These are phyloP conservation scores for Albula goreensis DNA, from an alignment of 2,113 vertebrate genomes.

Conservation along the genomic window DNA sequence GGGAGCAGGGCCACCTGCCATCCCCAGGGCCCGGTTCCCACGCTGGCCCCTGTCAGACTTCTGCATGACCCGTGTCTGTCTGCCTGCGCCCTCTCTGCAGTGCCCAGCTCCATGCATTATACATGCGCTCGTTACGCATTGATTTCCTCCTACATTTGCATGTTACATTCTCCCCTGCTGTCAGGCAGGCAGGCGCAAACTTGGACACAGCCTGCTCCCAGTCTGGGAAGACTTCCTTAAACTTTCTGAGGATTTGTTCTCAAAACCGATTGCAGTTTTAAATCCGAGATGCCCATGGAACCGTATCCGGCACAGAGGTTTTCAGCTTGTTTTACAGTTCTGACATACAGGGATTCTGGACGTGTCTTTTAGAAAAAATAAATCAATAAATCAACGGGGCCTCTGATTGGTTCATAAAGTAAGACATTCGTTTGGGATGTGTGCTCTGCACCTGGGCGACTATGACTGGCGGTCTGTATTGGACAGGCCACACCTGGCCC, in stretches of 20 bases:
- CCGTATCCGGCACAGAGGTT: neutral
- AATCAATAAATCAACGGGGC: too few species aligned
- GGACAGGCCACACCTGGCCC: too few species aligned
- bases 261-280: neutral
- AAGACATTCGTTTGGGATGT: too few species aligned
- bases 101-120: constrained; percentile 45
- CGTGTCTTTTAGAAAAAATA: too few species aligned
- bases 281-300: neutral
- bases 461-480: too few species aligned
- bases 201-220: neutral
- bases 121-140: constrained; percentile 41
- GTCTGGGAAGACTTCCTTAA: neutral
- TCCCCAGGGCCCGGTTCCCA: neutral
- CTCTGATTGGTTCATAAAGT: too few species aligned
- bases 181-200: neutral
- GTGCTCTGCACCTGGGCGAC: too few species aligned
- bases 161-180: neutral
- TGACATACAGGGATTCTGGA: too few species aligned
- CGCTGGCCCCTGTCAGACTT: neutral
- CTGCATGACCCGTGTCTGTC: neutral
- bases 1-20: neutral
- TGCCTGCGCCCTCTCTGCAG: neutral
- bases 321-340: too few species aligned
- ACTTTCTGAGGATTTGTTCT: neutral
- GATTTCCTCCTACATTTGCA: constrained; percentile 2